A percentile compares a stretch with the other conserved stretches of the same genome.
These are phyloP conservation scores for Formica exsecta DNA, from an alignment of 1,140 invertebrate genomes.

Conservation along the genomic window DNA sequence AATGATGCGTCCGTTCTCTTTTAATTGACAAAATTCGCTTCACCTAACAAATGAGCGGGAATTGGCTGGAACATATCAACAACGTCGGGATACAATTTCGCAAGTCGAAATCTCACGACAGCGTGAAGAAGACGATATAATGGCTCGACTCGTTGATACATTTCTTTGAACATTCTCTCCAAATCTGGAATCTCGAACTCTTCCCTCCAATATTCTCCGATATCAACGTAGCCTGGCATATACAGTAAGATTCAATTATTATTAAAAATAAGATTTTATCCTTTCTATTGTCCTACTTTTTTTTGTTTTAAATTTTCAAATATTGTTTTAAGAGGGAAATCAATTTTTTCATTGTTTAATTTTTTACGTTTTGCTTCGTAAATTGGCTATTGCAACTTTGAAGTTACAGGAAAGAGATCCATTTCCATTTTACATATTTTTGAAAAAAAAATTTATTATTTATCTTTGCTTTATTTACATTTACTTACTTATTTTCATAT, in stretches of 20 bases:
- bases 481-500: no score
- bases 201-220: conserved; percentile 43
- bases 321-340: neutral
- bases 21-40: neutral
- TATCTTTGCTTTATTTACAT: no score
- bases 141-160: conserved; percentile 88
- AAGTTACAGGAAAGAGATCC: no score
- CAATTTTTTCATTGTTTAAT: neutral
- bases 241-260: neutral
- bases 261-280: conserved; percentile 4
- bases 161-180: conserved; percentile 84
- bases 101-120: conserved; percentile 88
- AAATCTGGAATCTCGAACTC: conserved; percentile 80
- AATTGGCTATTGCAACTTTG: no score
- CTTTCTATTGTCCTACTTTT: neutral
- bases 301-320: neutral
- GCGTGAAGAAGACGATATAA: conserved; percentile 91
- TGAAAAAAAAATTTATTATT: no score
- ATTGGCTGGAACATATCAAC: conserved; percentile 13
- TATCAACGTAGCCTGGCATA: conserved; percentile 16
- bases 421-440: no score
- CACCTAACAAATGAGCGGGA: conserved; percentile 40
- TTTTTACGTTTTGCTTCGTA: no score
- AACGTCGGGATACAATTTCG: conserved; percentile 68
- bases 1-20: neutral